Percentiles rank a stretch among this genome's conserved stretches.
These are phyloP conservation scores for Meloidogyne exigua DNA, from an alignment of 1,140 invertebrate genomes.

Conservation along the genomic window DNA sequence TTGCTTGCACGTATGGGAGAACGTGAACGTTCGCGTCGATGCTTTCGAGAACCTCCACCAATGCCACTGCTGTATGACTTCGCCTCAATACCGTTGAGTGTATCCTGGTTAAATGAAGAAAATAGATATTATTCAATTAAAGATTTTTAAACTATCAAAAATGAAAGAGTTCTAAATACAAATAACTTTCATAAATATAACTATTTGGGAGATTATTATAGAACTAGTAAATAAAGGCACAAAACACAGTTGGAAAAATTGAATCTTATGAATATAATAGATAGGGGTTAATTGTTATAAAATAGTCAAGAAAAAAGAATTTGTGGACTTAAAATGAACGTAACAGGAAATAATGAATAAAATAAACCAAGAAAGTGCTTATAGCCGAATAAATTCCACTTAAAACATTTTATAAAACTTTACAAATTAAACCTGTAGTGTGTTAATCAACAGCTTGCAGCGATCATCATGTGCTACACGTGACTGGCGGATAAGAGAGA, in stretches of 20 bases:
- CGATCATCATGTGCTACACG: constrained; percentile 94
- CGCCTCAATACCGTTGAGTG: constrained; percentile 89
- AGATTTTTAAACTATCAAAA: no score
- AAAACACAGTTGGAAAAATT: no score
- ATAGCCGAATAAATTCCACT: no score
- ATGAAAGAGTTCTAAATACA: background rate
- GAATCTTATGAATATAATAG: no score
- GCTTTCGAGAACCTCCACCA: constrained; percentile 39
- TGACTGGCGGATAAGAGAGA: constrained; percentile 96
- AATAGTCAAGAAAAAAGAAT: no score
- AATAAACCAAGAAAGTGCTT: no score
- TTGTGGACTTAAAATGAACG: no score
- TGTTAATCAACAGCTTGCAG: constrained; percentile 90
- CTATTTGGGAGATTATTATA: constrained; percentile 19
- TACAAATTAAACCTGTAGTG: constrained; percentile 51
- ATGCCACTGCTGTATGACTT: constrained; percentile 80
- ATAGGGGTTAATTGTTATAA: no score
- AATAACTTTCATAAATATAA: background rate
- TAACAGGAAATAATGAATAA: no score
- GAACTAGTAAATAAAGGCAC: no score
- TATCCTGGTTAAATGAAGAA: constrained; percentile 72
- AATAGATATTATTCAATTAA: background rate
- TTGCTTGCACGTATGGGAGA: constrained; percentile 45
- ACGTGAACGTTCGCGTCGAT: constrained; percentile 48
- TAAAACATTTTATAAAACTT: no score